These are phyloP conservation scores for Labeo rohita DNA, from an alignment of 2,113 vertebrate species.

Conservation along the genomic window DNA sequence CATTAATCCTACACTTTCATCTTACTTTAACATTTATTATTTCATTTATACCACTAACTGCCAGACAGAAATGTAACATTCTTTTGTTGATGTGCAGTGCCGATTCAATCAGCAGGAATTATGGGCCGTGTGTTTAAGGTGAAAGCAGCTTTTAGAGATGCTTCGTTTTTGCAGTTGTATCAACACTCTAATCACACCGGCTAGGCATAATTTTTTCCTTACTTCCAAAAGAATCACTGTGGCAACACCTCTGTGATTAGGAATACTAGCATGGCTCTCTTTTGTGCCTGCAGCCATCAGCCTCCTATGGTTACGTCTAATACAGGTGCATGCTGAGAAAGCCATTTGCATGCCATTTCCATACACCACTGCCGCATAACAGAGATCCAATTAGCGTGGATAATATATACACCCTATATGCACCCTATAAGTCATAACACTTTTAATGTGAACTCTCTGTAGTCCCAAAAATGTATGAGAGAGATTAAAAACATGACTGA, in stretches of 20 bases:
- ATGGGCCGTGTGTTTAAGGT: not conserved
- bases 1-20: not conserved
- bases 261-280: conserved; percentile 17
- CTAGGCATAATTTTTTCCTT: not conserved
- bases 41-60: not conserved
- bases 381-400: conserved; percentile 8
- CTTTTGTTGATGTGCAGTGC: not conserved
- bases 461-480: not conserved
- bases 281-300: conserved; percentile 14
- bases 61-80: not conserved
- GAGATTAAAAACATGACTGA: not conserved
- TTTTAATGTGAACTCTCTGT: not conserved
- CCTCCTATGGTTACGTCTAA: conserved; percentile 20
- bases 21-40: not conserved
- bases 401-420: not conserved
- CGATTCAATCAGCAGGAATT: not conserved
- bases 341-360: not conserved
- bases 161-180: not conserved
- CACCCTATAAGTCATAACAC: not conserved
- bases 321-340: conserved; percentile 10
- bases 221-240: conserved; percentile 10
- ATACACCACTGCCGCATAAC: not conserved
- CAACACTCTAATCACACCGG: not conserved
- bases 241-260: conserved; percentile 16
- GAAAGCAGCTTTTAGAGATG: not conserved